Base-by-base conservation (phyloP, 1,140 invertebrate species). In the Drosophila arawakana region DNA sequence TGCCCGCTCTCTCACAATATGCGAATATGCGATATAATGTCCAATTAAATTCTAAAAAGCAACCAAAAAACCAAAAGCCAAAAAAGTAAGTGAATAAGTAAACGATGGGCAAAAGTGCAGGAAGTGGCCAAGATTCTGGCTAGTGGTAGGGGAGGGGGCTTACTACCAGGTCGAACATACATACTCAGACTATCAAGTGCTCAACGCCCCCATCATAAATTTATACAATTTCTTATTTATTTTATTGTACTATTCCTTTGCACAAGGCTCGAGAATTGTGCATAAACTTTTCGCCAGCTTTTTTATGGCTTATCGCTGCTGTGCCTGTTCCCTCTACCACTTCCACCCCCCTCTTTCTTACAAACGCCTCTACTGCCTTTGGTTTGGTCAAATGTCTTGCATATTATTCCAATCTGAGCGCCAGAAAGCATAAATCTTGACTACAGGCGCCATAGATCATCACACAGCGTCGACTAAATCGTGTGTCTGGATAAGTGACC, bases 151-250 rank as follows among this genome's bases (percentile, higher is more conserved):
- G 46, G 21, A 15, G 8, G 9, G 47, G 35, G n/a, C n/a, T 10
- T 37, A 2, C 13, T 35, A 18, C 47, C 35, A 52, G 60, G 30
- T 34, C 30, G 7, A 41, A 35, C 15, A 41, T 41, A 13, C 8
- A 8, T 15, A 11, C 21, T 43, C 41, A 5, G 25, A 30, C 54
- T 41, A 37, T 37, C 57, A 44, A 68, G 13, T 73, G 71, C 71
- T 68, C 70, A 18, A 30, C 25, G 25, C 66, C 37, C 8, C 18
- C 72, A 62, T 73, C 74, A 85, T 85, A 85, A 85, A 85, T 85
- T 85, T 85, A 85, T 85, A 85, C 81, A 78, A 81, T 78, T 86
- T 84, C 69, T 78, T 85, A 85, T 85, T 81, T 85, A 85, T 85
- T 85, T 85, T 85, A 85, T 85, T 85, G 82, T 85, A 76, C 73